These are phyloP conservation scores for Oeneis ivallda DNA, from an alignment of 2,888 invertebrate species.

Conservation along the genomic window DNA sequence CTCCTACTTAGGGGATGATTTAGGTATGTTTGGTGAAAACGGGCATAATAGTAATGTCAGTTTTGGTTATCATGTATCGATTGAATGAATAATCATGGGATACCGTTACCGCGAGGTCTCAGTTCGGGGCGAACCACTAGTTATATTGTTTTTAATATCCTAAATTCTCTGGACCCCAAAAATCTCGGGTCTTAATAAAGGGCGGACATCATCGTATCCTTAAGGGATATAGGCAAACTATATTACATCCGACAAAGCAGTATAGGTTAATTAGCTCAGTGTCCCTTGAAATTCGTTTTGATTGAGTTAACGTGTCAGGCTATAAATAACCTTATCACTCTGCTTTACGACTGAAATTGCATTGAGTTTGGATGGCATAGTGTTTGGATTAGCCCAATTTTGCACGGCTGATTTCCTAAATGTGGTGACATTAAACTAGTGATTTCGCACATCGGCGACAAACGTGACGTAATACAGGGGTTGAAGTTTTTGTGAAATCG, in stretches of 20 bases:
- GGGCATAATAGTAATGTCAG: no score
- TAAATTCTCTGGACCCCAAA: constrained; percentile 25
- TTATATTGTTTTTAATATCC: not conserved
- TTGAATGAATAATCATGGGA: no score
- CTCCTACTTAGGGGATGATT: no score
- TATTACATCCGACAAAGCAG: constrained; percentile 44
- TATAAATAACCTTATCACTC: constrained; percentile 31
- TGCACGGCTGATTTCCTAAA: constrained; percentile 36
- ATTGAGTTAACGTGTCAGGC: constrained; percentile 31
- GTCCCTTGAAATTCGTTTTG: constrained; percentile 45
- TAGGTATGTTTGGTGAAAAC: no score
- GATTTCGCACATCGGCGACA: not conserved
- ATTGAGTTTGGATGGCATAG: constrained; percentile 9
- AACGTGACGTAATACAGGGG: no score
- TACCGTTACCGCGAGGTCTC: no score
- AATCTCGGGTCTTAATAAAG: constrained; percentile 38
- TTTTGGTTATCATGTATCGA: no score
- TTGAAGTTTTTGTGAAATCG: no score
- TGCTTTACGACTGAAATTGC: constrained; percentile 30
- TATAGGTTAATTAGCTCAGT: constrained; percentile 53
- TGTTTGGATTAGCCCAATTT: constrained; percentile 45
- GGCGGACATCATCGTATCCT: constrained; percentile 41
- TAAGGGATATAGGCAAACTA: constrained; percentile 44
- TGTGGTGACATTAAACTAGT: constrained; percentile 31
- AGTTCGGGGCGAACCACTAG: no score